phyloP scores from a whole-genome alignment of 2,113 vertebrate genomes.

The Tringa solitaria region DNA sequence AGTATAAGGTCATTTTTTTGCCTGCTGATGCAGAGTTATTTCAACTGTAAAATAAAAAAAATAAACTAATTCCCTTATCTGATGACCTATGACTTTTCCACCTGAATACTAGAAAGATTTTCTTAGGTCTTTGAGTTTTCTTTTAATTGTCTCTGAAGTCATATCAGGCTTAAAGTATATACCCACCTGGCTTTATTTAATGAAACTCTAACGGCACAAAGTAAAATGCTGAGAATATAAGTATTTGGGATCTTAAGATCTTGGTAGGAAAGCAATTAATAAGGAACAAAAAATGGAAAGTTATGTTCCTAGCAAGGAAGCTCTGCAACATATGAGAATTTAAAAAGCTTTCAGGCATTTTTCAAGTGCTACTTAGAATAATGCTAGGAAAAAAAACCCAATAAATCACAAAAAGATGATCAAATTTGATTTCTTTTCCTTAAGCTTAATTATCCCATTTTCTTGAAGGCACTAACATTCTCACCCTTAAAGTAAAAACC shows the following conservation, averaged over 20 bases:
- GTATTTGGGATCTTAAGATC: not conserved
- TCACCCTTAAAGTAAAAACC: not conserved
- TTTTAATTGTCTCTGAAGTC: not conserved
- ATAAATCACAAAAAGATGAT: not conserved
- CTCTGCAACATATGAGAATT: not conserved
- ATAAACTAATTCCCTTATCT: not conserved
- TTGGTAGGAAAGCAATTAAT: not conserved
- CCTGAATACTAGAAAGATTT: not conserved
- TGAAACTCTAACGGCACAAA: not conserved
- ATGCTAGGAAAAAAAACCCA: fast-evolving
- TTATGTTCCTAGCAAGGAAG: not conserved
- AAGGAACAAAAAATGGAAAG: not conserved
- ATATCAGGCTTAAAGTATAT: not conserved
- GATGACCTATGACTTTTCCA: not conserved
- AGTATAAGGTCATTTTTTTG: not conserved
- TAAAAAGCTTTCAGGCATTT: not conserved
- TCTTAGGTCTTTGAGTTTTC: not conserved
- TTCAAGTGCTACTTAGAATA: not conserved
- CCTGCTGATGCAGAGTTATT: not conserved
- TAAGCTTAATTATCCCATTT: not conserved
- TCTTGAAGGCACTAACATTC: not conserved
- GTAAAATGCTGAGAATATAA: not conserved
- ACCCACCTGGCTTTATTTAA: not conserved
- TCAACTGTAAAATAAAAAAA: not conserved
- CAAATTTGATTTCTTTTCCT: not conserved